phyloP scores from a whole-genome alignment of 2,888 invertebrate species.

The Nezara viridula region DNA sequence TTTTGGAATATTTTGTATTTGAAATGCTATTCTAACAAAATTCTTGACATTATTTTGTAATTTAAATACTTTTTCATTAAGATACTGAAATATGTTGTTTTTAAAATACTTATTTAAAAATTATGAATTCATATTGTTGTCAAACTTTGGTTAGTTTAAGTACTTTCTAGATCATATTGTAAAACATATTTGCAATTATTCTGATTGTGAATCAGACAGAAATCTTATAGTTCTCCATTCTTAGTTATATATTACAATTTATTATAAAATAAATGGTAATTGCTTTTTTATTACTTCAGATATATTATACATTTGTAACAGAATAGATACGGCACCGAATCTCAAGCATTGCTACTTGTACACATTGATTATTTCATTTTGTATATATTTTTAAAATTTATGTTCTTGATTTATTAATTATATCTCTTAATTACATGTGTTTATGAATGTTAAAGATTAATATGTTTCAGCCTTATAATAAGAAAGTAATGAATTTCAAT shows the following conservation, averaged over 20 bases:
- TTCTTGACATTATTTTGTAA: too few relatives aligned
- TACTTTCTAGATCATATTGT: constrained; percentile 47
- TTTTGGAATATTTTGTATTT: too few relatives aligned
- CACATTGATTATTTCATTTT: constrained; percentile 4
- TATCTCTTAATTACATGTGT: constrained; percentile 32
- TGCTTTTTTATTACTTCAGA: constrained; percentile 1
- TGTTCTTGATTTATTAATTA: background rate
- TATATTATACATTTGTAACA: background rate
- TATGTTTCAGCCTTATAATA: background rate
- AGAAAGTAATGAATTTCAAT: background rate
- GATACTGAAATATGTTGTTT: too few relatives aligned
- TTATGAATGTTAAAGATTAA: background rate
- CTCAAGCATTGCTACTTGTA: constrained; percentile 60
- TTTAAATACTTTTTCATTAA: too few relatives aligned
- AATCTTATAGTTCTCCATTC: background rate
- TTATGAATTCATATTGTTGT: background rate
- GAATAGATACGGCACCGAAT: constrained; percentile 26
- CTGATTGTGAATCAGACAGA: background rate
- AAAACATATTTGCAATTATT: background rate
- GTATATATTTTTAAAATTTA: background rate
- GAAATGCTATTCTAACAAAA: too few relatives aligned
- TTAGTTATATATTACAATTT: background rate
- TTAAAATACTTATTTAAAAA: background rate
- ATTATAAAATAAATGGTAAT: background rate
- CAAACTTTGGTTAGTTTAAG: background rate